phyloP scores from a whole-genome alignment of 2,888 invertebrate species.

The Venusia cambrica region DNA sequence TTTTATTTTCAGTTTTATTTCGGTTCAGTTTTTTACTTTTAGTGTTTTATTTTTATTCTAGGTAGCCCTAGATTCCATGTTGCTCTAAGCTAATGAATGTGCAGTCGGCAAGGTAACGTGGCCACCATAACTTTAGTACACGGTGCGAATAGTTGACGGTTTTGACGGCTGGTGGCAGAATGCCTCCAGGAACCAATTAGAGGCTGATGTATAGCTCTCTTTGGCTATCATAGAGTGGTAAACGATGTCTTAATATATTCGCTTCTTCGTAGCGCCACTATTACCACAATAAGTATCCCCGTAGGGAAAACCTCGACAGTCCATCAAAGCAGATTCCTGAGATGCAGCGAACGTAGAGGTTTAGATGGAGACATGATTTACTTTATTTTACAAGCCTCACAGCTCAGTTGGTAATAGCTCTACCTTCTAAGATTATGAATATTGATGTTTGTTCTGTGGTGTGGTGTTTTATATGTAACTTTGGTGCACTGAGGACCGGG shows the following conservation, averaged over 20 bases:
- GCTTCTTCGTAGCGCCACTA: slow-evolving; percentile 15
- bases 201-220: slow-evolving; percentile 38
- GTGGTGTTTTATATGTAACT: no score
- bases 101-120: slow-evolving; percentile 32
- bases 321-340: no score
- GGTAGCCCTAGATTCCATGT: slow-evolving; percentile 27
- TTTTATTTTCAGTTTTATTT: no score
- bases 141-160: slow-evolving; percentile 53
- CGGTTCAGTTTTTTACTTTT: slow-evolving; percentile 25
- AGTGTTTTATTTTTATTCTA: slow-evolving; percentile 1
- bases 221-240: slow-evolving; percentile 11
- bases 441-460: no score
- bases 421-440: no score
- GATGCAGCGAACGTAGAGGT: no score
- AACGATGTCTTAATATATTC: slow-evolving; percentile 13
- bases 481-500: no score
- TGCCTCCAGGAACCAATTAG: slow-evolving; percentile 47
- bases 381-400: no score
- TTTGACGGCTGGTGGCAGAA: slow-evolving; percentile 43
- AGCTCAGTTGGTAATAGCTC: no score
- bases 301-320: slow-evolving; percentile 1
- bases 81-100: slow-evolving; percentile 42
- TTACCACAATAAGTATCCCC: slow-evolving; percentile 10
- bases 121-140: slow-evolving; percentile 17
- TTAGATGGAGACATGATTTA: no score